phyloP scores from a whole-genome alignment of 2,113 vertebrate genomes.

The Cairina moschata region DNA sequence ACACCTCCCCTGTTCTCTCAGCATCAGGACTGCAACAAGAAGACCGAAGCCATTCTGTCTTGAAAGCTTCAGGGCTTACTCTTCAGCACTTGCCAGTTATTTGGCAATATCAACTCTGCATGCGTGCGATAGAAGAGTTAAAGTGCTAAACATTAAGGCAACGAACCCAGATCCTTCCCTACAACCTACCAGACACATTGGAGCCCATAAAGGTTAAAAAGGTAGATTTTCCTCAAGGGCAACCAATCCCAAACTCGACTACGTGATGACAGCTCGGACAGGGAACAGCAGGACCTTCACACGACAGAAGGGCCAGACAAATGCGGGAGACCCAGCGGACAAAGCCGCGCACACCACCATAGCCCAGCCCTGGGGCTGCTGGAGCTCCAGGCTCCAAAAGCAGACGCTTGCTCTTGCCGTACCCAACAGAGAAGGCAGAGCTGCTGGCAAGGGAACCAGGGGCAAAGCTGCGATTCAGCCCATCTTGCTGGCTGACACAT shows the following conservation, averaged over 20 bases:
- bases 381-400: accelerated
- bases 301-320: not conserved
- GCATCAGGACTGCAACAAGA: not conserved
- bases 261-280: not conserved
- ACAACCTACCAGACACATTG: not conserved
- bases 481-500: not conserved
- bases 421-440: not conserved
- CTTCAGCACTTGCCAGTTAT: not conserved
- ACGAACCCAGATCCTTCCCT: not conserved
- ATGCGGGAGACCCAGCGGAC: not conserved
- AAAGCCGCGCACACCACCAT: not conserved
- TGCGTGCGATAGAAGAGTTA: accelerated
- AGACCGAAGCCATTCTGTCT: not conserved
- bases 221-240: not conserved
- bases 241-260: accelerated
- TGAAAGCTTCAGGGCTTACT: not conserved
- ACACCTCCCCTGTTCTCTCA: not conserved
- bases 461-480: not conserved
- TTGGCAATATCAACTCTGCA: not conserved
- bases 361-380: accelerated
- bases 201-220: not conserved
- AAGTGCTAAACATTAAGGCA: not conserved
- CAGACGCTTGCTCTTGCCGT: not conserved
- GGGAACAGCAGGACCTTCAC: not conserved
- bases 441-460: not conserved